phyloP scores from a whole-genome alignment of 2,113 vertebrate genomes.

The Jaculus jaculus region DNA sequence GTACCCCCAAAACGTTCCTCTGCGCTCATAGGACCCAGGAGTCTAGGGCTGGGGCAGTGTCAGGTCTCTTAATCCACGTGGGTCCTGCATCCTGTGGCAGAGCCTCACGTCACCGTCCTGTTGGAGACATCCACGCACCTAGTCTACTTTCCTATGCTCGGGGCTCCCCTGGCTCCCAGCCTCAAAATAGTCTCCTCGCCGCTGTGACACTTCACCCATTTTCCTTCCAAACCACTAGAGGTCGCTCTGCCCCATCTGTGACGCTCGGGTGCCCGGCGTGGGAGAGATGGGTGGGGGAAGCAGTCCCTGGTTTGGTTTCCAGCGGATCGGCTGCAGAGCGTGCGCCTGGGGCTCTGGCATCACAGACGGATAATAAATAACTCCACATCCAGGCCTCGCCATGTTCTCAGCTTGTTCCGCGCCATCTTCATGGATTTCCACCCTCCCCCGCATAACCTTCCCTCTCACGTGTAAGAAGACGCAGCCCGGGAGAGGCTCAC shows the following conservation, averaged over 20 bases:
- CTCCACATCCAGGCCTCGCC: background rate
- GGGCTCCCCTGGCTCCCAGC: background rate
- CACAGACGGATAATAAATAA: background rate
- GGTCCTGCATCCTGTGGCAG: background rate
- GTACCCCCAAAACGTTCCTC: too few relatives aligned
- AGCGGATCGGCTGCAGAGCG: background rate
- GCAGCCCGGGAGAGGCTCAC: background rate
- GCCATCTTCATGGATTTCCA: accelerated
- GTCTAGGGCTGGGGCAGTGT: too few relatives aligned
- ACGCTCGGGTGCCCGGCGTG: accelerated
- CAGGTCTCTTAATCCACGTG: accelerated
- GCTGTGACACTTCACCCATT: background rate
- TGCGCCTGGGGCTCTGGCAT: background rate
- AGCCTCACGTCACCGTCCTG: background rate
- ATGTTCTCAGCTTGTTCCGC: accelerated
- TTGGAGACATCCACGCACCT: background rate
- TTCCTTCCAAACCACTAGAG: background rate
- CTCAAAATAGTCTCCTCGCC: background rate
- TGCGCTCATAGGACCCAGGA: background rate
- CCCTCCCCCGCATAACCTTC: background rate
- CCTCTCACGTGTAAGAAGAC: background rate
- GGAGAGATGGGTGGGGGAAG: background rate
- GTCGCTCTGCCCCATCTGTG: background rate
- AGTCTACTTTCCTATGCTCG: background rate
- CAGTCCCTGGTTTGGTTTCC: background rate